Conservation (phyloP, 2,888 invertebrate genomes). For the Athetis lepigone region DNA sequence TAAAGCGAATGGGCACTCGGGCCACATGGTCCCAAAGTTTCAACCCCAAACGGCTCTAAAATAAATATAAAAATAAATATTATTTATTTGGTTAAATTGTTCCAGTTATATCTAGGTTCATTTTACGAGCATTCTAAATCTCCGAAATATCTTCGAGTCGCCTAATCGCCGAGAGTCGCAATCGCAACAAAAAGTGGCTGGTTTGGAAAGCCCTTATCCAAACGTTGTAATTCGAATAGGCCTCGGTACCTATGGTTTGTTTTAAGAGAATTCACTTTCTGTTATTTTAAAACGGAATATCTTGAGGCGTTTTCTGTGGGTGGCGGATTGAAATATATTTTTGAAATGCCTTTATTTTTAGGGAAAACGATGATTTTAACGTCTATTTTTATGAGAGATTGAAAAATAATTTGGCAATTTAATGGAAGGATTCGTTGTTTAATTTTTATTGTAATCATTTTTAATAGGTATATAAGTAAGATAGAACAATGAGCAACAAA, state of each 20-base stretch:
- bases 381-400: background rate
- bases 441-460: background rate
- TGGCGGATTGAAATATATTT: conserved; percentile 28
- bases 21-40: too few relatives aligned
- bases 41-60: too few relatives aligned
- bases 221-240: conserved; percentile 57
- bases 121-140: too few relatives aligned
- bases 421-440: too few relatives aligned
- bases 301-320: conserved; percentile 32
- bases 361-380: background rate
- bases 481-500: too few relatives aligned
- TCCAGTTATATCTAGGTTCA: too few relatives aligned
- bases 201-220: conserved; percentile 15
- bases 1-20: too few relatives aligned
- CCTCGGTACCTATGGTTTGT: conserved; percentile 35
- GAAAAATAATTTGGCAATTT: background rate
- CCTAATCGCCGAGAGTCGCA: too few relatives aligned
- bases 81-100: too few relatives aligned
- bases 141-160: too few relatives aligned
- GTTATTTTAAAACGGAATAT: conserved; percentile 49
- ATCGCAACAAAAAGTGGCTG: too few relatives aligned
- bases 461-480: background rate
- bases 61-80: too few relatives aligned
- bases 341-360: conserved; percentile 3
- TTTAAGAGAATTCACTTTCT: conserved; percentile 34